phyloP scores from a whole-genome alignment of 1,140 invertebrate genomes.

The Euura lappo region DNA sequence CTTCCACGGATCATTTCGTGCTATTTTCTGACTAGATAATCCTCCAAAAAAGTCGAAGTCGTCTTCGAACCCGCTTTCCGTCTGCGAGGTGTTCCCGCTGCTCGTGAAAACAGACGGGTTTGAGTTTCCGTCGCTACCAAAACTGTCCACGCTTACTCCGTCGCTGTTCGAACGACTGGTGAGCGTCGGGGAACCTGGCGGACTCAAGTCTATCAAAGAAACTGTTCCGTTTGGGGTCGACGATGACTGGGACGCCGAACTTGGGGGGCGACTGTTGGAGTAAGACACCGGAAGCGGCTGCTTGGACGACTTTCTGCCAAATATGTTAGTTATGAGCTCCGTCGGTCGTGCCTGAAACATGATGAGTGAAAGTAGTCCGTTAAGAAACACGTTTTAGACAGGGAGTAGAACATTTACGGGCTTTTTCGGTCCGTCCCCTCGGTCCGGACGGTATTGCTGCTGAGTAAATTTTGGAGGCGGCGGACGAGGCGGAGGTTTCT shows the following conservation, averaged over 20 bases:
- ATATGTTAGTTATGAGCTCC: constrained; percentile 50
- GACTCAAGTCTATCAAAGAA: constrained; percentile 57
- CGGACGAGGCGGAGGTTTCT: constrained; percentile 57
- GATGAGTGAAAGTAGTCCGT: background rate
- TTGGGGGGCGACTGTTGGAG: constrained; percentile 19
- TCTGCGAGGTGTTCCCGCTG: constrained; percentile 73
- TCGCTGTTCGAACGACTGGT: constrained; percentile 76
- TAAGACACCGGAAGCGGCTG: constrained; percentile 12
- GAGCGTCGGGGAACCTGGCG: constrained; percentile 74
- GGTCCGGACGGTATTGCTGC: constrained; percentile 29
- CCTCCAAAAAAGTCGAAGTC: constrained; percentile 70
- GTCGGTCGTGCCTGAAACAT: constrained; percentile 47
- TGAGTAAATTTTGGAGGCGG: constrained; percentile 55
- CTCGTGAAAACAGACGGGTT: constrained; percentile 64
- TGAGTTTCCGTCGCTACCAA: constrained; percentile 73
- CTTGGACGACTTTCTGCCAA: constrained; percentile 35
- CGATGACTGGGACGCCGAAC: constrained; percentile 20
- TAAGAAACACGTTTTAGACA: constrained; percentile 3
- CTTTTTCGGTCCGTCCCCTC: constrained; percentile 49
- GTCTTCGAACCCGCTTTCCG: constrained; percentile 78
- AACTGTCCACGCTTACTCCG: constrained; percentile 75
- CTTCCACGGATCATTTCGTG: constrained; percentile 51
- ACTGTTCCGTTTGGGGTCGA: constrained; percentile 30
- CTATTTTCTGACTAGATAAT: constrained; percentile 34
- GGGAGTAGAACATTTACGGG: constrained; percentile 36